Base-by-base conservation (phyloP, 2,888 invertebrate species). In the Drosophila tripunctata region DNA sequence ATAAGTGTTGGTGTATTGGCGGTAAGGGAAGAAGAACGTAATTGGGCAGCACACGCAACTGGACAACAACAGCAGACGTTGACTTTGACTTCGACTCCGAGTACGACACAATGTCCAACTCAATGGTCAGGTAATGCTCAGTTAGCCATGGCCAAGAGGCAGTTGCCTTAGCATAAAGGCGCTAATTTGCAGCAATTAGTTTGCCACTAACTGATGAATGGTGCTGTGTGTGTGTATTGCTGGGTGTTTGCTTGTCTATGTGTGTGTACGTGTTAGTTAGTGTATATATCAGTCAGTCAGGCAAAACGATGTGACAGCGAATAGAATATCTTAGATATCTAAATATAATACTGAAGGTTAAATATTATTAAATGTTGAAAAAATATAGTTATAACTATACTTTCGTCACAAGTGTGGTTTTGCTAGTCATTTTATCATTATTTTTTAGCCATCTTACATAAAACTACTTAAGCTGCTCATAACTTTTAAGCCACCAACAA, bases 131-230 rank as follows among this genome's bases (percentile, higher is more conserved):
- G 55, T 51, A 64, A 57, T 47, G 50, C 48, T 48, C 45, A 35
- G 38, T 63, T 57, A 41, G 63, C 69, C 69, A 54, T 65, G 51
- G 51, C 55, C 71, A 55, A 50, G 27, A 45, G 48, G 27, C 41
- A 35, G 15, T 40, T 58, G 48, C 10, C 40, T 62, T 68, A 66
- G 71, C 78, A 81, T 82, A 85, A 83, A 75, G 82, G 87, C 79
- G 87, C 78, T 83, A 83, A 83, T 87, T 87, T 85, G 83, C 52
- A 72, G 74, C 87, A 83, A 87, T 83, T 83, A 85, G 76, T 68
- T 75, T 67, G 36, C 44, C 58, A 63, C 72, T 51, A 52, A 33
- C 43, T 21, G 48, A 56, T 47, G 57, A 40, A 30, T 17, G 47
- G n/a, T 22, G 33, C 27, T 41, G 33, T 35, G n/a, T 19, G 12